Evolutionary conservation across 2,888 invertebrate species (phyloP).

Genomic region (Hipparchia sbordonii): DNA sequence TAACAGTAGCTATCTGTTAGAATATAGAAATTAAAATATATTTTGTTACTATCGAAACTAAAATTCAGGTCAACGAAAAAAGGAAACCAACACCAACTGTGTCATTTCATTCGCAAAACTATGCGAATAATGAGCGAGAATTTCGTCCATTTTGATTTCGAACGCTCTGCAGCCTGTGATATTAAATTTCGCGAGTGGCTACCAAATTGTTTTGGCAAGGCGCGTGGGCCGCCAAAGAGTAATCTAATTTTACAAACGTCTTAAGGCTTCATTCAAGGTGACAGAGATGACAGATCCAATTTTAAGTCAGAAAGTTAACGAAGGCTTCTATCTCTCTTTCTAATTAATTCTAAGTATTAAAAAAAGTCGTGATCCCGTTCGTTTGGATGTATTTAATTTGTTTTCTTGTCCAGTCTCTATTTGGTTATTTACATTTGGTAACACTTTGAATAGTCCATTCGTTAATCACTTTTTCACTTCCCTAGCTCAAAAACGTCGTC

Average conservation of each 20-base stretch:
- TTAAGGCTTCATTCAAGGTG: conserved; percentile 10
- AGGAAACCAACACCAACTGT: conserved; percentile 10
- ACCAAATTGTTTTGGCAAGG: conserved; percentile 36
- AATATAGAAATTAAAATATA: no score
- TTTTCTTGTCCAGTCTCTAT: no score
- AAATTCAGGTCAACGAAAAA: not conserved
- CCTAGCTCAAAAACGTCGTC: no score
- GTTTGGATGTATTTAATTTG: not conserved
- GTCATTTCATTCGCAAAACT: conserved; percentile 23
- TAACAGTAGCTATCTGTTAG: no score
- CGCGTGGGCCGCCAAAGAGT: conserved; percentile 31
- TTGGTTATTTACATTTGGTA: no score
- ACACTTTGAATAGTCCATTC: no score
- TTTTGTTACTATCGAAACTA: no score
- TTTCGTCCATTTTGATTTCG: conserved; percentile 30
- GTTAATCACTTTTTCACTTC: no score
- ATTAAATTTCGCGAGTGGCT: conserved; percentile 35
- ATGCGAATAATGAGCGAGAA: conserved; percentile 31
- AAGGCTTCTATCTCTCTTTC: not conserved
- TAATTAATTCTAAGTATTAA: no score
- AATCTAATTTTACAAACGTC: conserved; percentile 30
- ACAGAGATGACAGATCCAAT: conserved; percentile 23
- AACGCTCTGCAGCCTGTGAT: conserved; percentile 26
- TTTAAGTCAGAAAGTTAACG: conserved; percentile 16
- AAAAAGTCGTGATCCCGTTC: not conserved